Evolutionary conservation across 2,888 invertebrate genomes (phyloP), one percentile per base, ranked within the genome.

Genomic region (Disparrhopalites patrizii): DNA sequence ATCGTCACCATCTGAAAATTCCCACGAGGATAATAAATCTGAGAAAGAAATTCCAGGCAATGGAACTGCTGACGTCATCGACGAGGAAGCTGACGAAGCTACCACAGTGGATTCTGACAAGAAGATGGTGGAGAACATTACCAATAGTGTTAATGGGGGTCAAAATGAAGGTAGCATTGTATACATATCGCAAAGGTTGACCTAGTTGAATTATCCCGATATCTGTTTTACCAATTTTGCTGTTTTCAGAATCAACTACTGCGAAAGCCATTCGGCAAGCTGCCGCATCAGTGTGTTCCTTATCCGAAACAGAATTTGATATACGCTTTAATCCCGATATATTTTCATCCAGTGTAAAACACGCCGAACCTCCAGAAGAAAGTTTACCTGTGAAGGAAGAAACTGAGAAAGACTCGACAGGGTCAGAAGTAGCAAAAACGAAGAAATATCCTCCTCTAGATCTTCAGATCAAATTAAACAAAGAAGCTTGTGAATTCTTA

Each of bases 251-350:
- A 63, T 73, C 73, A 1, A 71, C 68, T 3, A 73, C 73, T n/a
- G 70, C 69, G 56, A 74, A 72, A 47, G 81, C 83, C 51, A 92
- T 98, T 0, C 88, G 88, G 73, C 88, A 90, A 68, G 97, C 98
- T 2, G 92, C 95, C 7, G 83, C 86, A 7, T 91, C 93, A 27
- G 96, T 98, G 3, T 93, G 93, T 0, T 98, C 97, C 0, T 84
- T 98, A 5, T 92, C 93, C 79, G 95, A 96, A 75, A 89, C 92
- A 0, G 96, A 96, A 80, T 97, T 98, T 80, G 95, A 94, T 79
- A 91, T 99, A 72, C 87, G 95, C 69, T 99, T 99, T 82, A 99
- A 99, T 82, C 96, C 98, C 0, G 99, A 99, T 81, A 94, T 97
- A 69, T 98, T 91, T 81, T 97, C 97, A 10, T 91, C 92, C 0